Evolutionary conservation across 2,113 vertebrate genomes (phyloP).

Genomic region (Phocoena sinus): DNA sequence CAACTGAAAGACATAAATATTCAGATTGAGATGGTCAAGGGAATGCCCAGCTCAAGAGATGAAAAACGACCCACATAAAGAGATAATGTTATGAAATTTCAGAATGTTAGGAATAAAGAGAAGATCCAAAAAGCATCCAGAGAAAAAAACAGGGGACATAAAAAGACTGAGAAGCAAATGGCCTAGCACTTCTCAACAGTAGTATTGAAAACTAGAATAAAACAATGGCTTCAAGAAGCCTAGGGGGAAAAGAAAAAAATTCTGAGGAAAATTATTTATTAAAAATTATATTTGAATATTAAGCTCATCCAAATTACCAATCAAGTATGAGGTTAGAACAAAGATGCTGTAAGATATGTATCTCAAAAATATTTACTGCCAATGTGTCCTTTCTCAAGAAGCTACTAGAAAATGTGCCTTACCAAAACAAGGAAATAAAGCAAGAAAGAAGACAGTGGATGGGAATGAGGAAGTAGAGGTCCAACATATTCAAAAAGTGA

Average conservation of each 20-base stretch:
- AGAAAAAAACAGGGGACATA: not conserved
- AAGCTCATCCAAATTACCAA: not conserved
- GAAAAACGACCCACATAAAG: not conserved
- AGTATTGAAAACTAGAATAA: not conserved
- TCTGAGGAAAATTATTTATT: not conserved
- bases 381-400: not conserved
- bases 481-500: not conserved
- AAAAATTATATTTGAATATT: not conserved
- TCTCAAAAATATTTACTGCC: not conserved
- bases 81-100: not conserved
- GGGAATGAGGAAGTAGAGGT: not conserved
- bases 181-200: not conserved
- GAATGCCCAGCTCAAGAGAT: not conserved
- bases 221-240: not conserved
- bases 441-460: not conserved
- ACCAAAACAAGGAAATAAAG: not conserved
- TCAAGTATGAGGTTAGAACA: not conserved
- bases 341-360: not conserved
- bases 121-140: not conserved
- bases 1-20: not conserved
- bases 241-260: not conserved
- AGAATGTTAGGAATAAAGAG: conserved; percentile 18
- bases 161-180: not conserved
- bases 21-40: not conserved
- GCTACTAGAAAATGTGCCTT: not conserved